Conservation (phyloP, 2,888 invertebrate genomes). For the Smittia aterrima region DNA sequence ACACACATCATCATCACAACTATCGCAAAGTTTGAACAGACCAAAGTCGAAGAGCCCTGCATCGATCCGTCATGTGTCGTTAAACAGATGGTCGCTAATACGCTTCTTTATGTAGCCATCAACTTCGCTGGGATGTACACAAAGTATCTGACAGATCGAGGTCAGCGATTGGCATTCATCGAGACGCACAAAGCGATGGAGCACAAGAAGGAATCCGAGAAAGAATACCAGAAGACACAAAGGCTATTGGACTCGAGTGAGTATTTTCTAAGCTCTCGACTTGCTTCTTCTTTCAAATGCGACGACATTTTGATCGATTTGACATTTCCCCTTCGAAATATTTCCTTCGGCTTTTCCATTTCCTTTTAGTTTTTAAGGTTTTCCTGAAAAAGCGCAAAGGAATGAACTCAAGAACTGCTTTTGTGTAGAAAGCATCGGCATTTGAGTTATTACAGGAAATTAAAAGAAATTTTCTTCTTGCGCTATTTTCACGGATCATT, state of each 20-base stretch:
- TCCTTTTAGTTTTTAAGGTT: not conserved
- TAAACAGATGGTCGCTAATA: constrained; percentile 70
- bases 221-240: constrained; percentile 88
- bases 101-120: constrained; percentile 77
- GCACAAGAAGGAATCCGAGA: constrained; percentile 79
- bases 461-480: not conserved
- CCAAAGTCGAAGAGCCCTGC: not conserved
- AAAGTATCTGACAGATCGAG: constrained; percentile 89
- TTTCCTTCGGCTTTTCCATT: not conserved
- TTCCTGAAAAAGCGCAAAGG: not conserved
- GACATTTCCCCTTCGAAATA: not conserved
- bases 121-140: constrained; percentile 94
- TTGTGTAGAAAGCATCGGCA: not conserved
- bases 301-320: constrained; percentile 11
- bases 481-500: not conserved
- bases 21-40: constrained; percentile 49
- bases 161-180: constrained; percentile 88
- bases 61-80: constrained; percentile 56
- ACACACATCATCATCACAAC: constrained; percentile 69
- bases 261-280: constrained; percentile 43
- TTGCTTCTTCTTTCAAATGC: not conserved
- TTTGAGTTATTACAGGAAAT: not conserved
- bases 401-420: not conserved
- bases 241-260: constrained; percentile 81
- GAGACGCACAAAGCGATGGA: constrained; percentile 94